These are phyloP conservation scores for Bombyx mori DNA, from an alignment of 1,140 invertebrate genomes.

Conservation along the genomic window ASM3026992v2 NC_085111.1:15011001-15011500, in stretches of 20 bases:
- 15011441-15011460: no score
- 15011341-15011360: slow-evolving; percentile 29
- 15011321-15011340: slow-evolving; percentile 15
- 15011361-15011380: slow-evolving; percentile 22
- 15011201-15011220: slow-evolving; percentile 41
- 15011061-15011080: no score
- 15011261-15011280: slow-evolving; percentile 20
- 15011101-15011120: no score
- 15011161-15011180: slow-evolving; percentile 29
- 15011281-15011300: neutral
- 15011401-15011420: no score
- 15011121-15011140: slow-evolving; percentile 1
- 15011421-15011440: no score
- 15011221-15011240: slow-evolving; percentile 35
- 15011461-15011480: no score
- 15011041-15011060: no score
- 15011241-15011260: slow-evolving; percentile 41
- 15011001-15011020: no score
- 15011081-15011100: no score
- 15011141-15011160: slow-evolving; percentile 12
- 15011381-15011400: neutral
- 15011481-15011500: no score
- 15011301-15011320: slow-evolving; percentile 7
- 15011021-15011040: no score
- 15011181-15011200: slow-evolving; percentile 53